A percentile compares a stretch with the other conserved stretches of the same genome.
Conservation (phyloP, 1,140 invertebrate genomes). For the Hyles vespertilio region DNA sequence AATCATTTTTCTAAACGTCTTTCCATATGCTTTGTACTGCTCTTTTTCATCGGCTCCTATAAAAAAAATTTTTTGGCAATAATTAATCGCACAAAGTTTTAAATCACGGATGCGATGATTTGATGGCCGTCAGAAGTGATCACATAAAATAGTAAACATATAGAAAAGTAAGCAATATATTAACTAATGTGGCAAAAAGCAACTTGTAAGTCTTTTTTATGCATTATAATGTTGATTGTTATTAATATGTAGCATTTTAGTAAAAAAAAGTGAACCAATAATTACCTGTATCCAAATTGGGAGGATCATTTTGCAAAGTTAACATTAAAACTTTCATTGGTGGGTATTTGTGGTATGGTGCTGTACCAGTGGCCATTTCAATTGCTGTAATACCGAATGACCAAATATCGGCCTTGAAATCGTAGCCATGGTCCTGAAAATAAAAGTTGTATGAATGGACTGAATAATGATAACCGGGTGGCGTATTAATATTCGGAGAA, state of each 20-base stretch:
- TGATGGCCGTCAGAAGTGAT: too few relatives aligned
- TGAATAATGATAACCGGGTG: too few relatives aligned
- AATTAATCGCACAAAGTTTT: background rate
- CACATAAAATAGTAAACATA: too few relatives aligned
- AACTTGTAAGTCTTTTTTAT: too few relatives aligned
- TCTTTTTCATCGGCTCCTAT: conserved; percentile 94
- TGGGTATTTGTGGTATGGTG: conserved; percentile 99
- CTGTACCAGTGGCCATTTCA: conserved; percentile 98
- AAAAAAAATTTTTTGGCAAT: conserved; percentile 12
- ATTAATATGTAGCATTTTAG: too few relatives aligned
- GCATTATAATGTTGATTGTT: too few relatives aligned
- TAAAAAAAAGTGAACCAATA: background rate
- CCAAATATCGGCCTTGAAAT: conserved; percentile 99
- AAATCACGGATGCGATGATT: too few relatives aligned
- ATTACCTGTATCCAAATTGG: conserved; percentile 92
- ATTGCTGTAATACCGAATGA: conserved; percentile 99
- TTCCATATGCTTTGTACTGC: conserved; percentile 98
- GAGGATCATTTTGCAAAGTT: conserved; percentile 98
- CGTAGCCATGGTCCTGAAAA: conserved; percentile 94
- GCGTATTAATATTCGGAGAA: too few relatives aligned
- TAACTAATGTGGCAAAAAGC: too few relatives aligned
- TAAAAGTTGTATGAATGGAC: too few relatives aligned
- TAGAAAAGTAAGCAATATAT: too few relatives aligned
- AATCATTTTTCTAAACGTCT: conserved; percentile 97
- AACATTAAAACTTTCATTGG: conserved; percentile 99